A percentile compares a stretch with the other conserved stretches of the same genome.
Evolutionary conservation across 2,113 vertebrate species (phyloP).

Genomic region (Bothrops jararaca): DNA sequence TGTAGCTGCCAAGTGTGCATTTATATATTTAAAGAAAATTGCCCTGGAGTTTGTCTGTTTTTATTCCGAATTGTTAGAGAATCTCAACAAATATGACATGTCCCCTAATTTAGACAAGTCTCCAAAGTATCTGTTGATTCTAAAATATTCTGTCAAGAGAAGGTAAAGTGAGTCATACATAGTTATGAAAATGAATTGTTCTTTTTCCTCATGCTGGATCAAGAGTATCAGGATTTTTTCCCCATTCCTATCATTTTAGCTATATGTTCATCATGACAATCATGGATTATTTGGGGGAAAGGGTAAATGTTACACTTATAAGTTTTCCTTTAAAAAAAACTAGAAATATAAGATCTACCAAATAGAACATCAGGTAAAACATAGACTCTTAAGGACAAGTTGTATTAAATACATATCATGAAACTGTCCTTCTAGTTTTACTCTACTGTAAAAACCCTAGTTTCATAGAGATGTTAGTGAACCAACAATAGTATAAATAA

Average conservation of each 20-base stretch:
- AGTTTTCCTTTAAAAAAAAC: not conserved
- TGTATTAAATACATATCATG: not conserved
- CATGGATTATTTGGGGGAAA: not conserved
- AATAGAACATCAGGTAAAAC: not conserved
- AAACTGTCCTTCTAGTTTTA: not conserved
- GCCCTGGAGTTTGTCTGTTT: not conserved
- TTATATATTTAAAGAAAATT: not conserved
- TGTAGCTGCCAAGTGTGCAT: not conserved
- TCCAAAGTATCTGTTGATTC: not conserved
- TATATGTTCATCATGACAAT: not conserved
- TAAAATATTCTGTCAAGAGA: not conserved
- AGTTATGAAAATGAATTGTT: not conserved
- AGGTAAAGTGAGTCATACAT: not conserved
- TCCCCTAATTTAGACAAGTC: not conserved
- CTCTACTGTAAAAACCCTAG: not conserved
- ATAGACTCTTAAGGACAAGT: not conserved
- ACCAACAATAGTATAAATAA: not conserved
- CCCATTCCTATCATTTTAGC: not conserved
- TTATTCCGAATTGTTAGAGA: not conserved
- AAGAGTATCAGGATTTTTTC: not conserved
- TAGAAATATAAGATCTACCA: not conserved
- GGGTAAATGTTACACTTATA: not conserved
- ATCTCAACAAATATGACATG: not conserved
- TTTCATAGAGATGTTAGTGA: not conserved
- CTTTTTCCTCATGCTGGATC: not conserved